Evolutionary conservation across 2,888 invertebrate species (phyloP).

Genomic region (Agrenia bidenticulata): DNA sequence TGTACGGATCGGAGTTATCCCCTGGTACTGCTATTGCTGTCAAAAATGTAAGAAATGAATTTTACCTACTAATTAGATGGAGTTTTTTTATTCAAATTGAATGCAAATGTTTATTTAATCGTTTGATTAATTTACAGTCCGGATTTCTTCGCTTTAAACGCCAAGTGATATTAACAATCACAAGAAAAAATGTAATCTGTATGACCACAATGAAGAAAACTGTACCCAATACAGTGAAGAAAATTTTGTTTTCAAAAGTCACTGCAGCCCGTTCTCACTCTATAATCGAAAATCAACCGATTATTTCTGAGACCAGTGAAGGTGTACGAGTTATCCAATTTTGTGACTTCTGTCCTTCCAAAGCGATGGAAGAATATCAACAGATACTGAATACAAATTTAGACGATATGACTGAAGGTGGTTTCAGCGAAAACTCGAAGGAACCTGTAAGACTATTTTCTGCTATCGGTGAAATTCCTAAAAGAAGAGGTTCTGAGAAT

Average conservation of each 20-base stretch:
- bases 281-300: not conserved
- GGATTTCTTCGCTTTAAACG: slow-evolving; percentile 29
- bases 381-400: slow-evolving; percentile 6
- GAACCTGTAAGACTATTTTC: not conserved
- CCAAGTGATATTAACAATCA: slow-evolving; percentile 31
- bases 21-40: slow-evolving; percentile 46
- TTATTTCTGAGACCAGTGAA: slow-evolving; percentile 4
- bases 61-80: not conserved
- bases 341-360: slow-evolving; percentile 16
- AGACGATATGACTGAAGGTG: not conserved
- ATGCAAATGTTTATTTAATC: no score
- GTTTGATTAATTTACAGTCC: slow-evolving; percentile 23
- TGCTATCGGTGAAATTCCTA: not conserved
- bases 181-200: slow-evolving; percentile 36
- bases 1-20: slow-evolving; percentile 24
- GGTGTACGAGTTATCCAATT: slow-evolving; percentile 23
- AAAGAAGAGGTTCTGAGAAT: not conserved
- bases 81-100: no score
- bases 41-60: slow-evolving; percentile 33
- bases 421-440: not conserved
- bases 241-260: no score
- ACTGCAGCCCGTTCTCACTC: no score
- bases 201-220: slow-evolving; percentile 19
- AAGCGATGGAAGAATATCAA: slow-evolving; percentile 24
- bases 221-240: no score